Percentiles rank a stretch among this genome's conserved stretches.
These are phyloP conservation scores for Epistrophella euchroma DNA, from an alignment of 2,888 invertebrate genomes.

Conservation along the genomic window DNA sequence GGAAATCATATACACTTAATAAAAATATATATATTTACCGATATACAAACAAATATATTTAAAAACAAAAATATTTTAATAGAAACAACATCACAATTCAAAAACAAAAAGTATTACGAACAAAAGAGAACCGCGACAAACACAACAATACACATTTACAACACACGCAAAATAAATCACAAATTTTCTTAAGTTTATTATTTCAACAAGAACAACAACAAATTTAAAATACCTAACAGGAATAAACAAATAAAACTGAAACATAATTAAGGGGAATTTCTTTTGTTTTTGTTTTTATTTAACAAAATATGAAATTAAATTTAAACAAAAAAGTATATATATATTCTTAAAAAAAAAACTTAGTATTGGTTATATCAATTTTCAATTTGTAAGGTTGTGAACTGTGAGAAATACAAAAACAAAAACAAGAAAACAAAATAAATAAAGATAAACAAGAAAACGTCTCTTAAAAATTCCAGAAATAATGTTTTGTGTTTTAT, in stretches of 20 bases:
- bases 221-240: conserved; percentile 25
- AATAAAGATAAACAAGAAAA: conserved; percentile 78
- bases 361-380: conserved; percentile 81
- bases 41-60: conserved; percentile 70
- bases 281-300: conserved; percentile 58
- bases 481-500: conserved; percentile 47
- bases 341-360: conserved; percentile 79
- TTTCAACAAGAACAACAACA: conserved; percentile 32
- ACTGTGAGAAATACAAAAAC: conserved; percentile 83
- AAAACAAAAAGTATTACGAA: conserved; percentile 63
- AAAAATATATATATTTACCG: conserved; percentile 71
- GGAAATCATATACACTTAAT: conserved; percentile 69
- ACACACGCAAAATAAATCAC: conserved; percentile 68
- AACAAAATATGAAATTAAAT: conserved; percentile 41
- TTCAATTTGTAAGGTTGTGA: conserved; percentile 84
- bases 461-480: conserved; percentile 75
- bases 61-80: conserved; percentile 72
- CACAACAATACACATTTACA: conserved; percentile 63
- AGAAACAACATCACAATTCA: conserved; percentile 71
- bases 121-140: conserved; percentile 52
- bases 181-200: conserved; percentile 50
- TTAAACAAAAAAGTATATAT: conserved; percentile 62
- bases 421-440: conserved; percentile 77
- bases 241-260: conserved; percentile 45
- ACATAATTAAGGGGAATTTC: conserved; percentile 66